Conservation (phyloP, 2,888 invertebrate genomes). For the Griposia aprilina region DNA sequence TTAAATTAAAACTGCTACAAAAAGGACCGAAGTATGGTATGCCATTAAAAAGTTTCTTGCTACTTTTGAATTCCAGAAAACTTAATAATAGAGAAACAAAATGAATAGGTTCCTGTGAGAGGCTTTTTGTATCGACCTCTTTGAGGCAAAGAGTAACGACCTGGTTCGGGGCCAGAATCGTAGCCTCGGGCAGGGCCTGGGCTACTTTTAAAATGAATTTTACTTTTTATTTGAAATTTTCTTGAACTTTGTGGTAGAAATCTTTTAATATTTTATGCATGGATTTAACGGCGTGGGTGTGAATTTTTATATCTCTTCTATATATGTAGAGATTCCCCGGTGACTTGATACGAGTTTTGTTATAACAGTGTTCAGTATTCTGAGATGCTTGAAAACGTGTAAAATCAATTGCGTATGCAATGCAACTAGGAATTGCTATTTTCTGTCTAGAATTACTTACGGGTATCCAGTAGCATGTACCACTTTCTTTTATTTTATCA, state of each 20-base stretch:
- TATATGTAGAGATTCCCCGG: conserved; percentile 25
- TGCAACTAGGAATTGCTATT: conserved; percentile 14
- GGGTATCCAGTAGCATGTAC: background rate
- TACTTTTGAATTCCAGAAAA: conserved; percentile 66
- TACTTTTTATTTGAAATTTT: conserved; percentile 63
- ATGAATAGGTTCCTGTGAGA: conserved; percentile 72
- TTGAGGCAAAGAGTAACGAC: conserved; percentile 72
- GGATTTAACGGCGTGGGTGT: conserved; percentile 44
- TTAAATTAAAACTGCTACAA: conserved; percentile 42
- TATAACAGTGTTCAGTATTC: conserved; percentile 41
- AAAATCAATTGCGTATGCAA: conserved; percentile 47
- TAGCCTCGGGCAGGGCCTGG: conserved; percentile 63
- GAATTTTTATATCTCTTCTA: conserved; percentile 47
- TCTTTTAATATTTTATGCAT: conserved; percentile 58
- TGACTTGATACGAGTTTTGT: conserved; percentile 17
- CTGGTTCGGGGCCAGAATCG: conserved; percentile 71
- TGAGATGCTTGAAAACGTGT: conserved; percentile 26
- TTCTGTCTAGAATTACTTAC: conserved; percentile 13
- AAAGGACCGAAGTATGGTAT: conserved; percentile 45
- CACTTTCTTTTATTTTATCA: conserved; percentile 10
- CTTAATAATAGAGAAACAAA: conserved; percentile 75
- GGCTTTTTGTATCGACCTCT: conserved; percentile 71
- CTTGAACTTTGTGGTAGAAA: conserved; percentile 56
- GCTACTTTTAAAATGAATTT: conserved; percentile 66
- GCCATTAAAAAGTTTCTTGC: conserved; percentile 67